phyloP scores from a whole-genome alignment of 2,113 vertebrate species.

The Takifugu flavidus region DNA sequence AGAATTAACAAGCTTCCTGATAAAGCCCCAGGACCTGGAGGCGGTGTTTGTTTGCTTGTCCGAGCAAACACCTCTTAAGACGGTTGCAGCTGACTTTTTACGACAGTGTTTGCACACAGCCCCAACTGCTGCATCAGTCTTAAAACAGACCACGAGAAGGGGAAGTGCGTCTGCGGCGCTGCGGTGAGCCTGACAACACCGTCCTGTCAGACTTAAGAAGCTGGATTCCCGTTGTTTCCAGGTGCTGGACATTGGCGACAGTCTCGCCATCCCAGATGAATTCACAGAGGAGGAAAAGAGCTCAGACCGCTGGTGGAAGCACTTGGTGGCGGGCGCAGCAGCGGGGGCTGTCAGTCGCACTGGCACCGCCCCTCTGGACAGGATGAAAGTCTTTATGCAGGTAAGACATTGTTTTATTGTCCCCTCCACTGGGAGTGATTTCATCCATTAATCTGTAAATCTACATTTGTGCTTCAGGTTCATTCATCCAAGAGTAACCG shows the following conservation, averaged over 20 bases:
- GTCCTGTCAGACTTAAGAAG: background rate
- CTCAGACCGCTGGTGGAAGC: conserved; percentile 88
- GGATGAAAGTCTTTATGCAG: conserved; percentile 96
- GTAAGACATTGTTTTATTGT: conserved; percentile 54
- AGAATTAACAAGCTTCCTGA: conserved; percentile 10
- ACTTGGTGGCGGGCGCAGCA: conserved; percentile 84
- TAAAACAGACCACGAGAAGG: conserved; percentile 10
- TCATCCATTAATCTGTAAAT: background rate
- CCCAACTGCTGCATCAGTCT: too few species aligned
- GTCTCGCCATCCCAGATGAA: conserved; percentile 89
- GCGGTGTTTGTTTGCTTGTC: conserved; percentile 12
- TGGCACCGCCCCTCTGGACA: conserved; percentile 88
- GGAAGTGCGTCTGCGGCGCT: conserved; percentile 19
- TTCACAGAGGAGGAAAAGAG: conserved; percentile 92
- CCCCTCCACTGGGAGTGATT: background rate
- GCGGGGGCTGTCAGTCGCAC: conserved; percentile 90
- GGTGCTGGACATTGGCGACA: conserved; percentile 95
- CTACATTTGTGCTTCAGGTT: conserved; percentile 74
- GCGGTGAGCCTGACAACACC: background rate
- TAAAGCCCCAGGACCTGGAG: conserved; percentile 13
- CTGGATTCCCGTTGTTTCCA: conserved; percentile 43
- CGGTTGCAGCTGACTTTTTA: background rate
- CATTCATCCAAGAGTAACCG: conserved; percentile 82
- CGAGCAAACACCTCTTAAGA: background rate
- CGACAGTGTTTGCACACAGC: background rate